A percentile compares a stretch with the other conserved stretches of the same genome.
Conservation (phyloP, 2,797 vertebrate species). For the Enteromius viviparus region DNA sequence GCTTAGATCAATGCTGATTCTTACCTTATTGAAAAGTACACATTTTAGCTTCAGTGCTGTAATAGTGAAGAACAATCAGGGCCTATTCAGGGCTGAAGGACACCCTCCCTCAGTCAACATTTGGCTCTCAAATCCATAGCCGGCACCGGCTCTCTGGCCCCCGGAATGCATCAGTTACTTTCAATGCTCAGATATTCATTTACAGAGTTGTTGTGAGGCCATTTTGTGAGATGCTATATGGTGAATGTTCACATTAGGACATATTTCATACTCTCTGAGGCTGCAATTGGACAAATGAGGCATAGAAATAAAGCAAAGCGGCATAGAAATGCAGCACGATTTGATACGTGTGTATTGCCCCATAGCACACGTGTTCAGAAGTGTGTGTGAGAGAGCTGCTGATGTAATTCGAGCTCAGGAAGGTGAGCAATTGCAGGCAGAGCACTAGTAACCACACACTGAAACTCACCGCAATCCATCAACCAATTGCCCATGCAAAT, state of each 20-base stretch:
- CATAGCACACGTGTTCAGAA: slow-evolving; percentile 36
- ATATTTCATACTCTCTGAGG: neutral
- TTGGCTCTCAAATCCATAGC: slow-evolving; percentile 57
- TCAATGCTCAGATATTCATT: slow-evolving; percentile 54
- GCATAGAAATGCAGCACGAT: neutral
- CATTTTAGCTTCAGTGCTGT: slow-evolving; percentile 60
- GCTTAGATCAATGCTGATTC: slow-evolving; percentile 71
- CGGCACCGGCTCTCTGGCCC: slow-evolving; percentile 40
- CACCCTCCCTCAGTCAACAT: slow-evolving; percentile 76
- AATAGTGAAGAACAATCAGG: slow-evolving; percentile 74
- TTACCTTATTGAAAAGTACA: slow-evolving; percentile 69
- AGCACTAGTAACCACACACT: slow-evolving; percentile 56
- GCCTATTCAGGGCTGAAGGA: slow-evolving; percentile 67
- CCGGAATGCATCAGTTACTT: slow-evolving; percentile 56
- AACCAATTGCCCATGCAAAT: slow-evolving; percentile 61
- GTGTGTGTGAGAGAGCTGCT: slow-evolving; percentile 36
- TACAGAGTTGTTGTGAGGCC: slow-evolving; percentile 38
- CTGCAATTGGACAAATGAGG: neutral
- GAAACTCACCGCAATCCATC: slow-evolving; percentile 57
- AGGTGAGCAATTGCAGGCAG: slow-evolving; percentile 54
- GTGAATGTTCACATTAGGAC: neutral
- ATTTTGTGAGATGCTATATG: slow-evolving; percentile 20
- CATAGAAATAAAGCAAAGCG: neutral
- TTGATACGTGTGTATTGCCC: neutral
- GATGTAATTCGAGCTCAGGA: slow-evolving; percentile 56